These are phyloP conservation scores for Tolypeutes matacus DNA, from an alignment of 2,797 vertebrate genomes.

Conservation along the genomic window DNA sequence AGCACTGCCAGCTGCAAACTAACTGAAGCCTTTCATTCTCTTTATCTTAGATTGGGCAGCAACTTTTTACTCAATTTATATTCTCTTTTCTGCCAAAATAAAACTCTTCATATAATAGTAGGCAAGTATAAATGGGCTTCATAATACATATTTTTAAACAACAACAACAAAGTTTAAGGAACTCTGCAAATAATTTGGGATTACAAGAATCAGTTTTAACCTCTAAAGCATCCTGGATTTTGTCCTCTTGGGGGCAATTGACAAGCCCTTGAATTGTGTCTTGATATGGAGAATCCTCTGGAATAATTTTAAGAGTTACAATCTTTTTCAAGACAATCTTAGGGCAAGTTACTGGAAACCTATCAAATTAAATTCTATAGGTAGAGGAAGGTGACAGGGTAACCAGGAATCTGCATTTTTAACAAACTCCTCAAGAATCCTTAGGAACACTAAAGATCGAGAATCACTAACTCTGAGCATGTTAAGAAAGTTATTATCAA, in stretches of 20 bases:
- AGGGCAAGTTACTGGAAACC: not conserved
- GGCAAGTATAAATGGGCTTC: not conserved
- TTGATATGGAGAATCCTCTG: not conserved
- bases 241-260: not conserved
- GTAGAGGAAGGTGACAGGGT: not conserved
- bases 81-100: not conserved
- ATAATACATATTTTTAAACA: slow-evolving; percentile 8
- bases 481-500: not conserved
- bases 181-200: not conserved
- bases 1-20: not conserved
- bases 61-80: not conserved
- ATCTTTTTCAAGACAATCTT: not conserved
- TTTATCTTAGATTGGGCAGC: not conserved
- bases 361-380: not conserved
- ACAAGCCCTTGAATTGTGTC: not conserved
- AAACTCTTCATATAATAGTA: not conserved
- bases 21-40: not conserved
- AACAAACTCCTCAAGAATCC: not conserved
- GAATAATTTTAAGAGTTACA: slow-evolving; percentile 53
- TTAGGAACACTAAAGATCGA: not conserved
- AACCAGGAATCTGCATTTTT: not conserved
- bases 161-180: not conserved
- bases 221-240: slow-evolving; percentile 6
- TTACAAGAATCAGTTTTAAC: slow-evolving; percentile 27
- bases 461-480: not conserved